A percentile compares a stretch with the other conserved stretches of the same genome.
Evolutionary conservation across 2,113 vertebrate genomes (phyloP).

Genomic region (Mastomys coucha): DNA sequence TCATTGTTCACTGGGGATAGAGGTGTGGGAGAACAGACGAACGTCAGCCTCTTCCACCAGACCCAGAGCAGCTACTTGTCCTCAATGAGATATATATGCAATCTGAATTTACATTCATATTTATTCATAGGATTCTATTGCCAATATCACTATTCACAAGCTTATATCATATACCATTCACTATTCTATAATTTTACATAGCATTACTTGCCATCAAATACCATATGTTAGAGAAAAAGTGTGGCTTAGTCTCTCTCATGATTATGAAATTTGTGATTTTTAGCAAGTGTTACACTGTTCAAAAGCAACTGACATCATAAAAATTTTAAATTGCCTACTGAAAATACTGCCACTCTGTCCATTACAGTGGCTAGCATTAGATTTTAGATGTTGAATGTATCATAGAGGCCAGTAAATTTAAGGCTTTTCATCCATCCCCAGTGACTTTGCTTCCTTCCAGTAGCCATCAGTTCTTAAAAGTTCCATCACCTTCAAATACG

Average conservation of each 20-base stretch:
- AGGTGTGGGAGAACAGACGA: not conserved
- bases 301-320: not conserved
- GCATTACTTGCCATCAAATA: constrained; percentile 48
- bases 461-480: not conserved
- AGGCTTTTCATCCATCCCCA: not conserved
- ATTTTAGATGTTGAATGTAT: not conserved
- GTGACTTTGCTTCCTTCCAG: not conserved
- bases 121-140: not conserved
- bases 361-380: not conserved
- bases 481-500: not conserved
- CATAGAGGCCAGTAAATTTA: not conserved
- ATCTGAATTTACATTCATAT: constrained; percentile 19
- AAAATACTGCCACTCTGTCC: not conserved
- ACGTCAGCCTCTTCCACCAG: not conserved
- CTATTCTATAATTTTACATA: constrained; percentile 5
- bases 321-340: constrained; percentile 18
- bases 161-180: constrained; percentile 49
- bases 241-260: not conserved
- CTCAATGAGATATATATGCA: not conserved
- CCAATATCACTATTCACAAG: constrained; percentile 30
- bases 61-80: not conserved
- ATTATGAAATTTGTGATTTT: constrained; percentile 25
- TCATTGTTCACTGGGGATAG: not conserved
- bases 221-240: constrained; percentile 8
- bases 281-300: not conserved